Evolutionary conservation across 2,113 vertebrate genomes (phyloP).

Genomic region (Xenopus laevis): DNA sequence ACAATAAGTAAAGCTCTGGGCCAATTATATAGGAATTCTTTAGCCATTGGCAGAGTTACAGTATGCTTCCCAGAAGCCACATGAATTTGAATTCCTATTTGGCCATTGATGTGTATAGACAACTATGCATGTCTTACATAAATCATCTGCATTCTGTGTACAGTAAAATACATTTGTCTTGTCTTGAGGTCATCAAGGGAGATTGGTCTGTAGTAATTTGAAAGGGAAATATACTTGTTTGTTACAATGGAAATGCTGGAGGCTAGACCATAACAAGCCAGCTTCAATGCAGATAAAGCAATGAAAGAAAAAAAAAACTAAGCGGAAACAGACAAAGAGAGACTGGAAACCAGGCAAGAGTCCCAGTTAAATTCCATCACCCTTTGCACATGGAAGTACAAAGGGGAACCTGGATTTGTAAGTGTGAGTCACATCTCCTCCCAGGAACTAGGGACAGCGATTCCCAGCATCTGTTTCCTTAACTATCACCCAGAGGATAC

Average conservation of each 20-base stretch:
- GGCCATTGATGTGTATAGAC: no score
- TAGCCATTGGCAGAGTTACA: no score
- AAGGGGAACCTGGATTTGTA: constrained; percentile 72
- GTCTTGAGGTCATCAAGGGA: background rate
- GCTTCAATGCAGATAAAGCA: constrained; percentile 65
- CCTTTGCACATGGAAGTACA: constrained; percentile 83
- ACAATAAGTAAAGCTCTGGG: no score
- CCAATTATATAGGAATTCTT: no score
- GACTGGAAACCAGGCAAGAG: constrained; percentile 80
- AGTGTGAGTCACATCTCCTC: constrained; percentile 78
- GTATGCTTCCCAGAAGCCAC: no score
- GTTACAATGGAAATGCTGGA: constrained; percentile 4
- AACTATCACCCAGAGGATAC: constrained; percentile 85
- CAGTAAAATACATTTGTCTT: background rate
- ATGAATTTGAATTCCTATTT: no score
- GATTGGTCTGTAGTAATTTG: background rate
- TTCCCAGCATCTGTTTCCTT: constrained; percentile 98
- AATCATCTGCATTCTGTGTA: background rate
- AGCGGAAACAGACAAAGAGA: constrained; percentile 87
- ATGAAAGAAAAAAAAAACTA: constrained; percentile 76
- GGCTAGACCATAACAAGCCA: constrained; percentile 48
- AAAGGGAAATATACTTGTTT: constrained; percentile 3
- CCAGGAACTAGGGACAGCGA: constrained; percentile 86
- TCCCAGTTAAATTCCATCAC: constrained; percentile 73
- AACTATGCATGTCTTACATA: background rate